phyloP scores from a whole-genome alignment of 1,140 invertebrate species.

The Sipha flava region DNA sequence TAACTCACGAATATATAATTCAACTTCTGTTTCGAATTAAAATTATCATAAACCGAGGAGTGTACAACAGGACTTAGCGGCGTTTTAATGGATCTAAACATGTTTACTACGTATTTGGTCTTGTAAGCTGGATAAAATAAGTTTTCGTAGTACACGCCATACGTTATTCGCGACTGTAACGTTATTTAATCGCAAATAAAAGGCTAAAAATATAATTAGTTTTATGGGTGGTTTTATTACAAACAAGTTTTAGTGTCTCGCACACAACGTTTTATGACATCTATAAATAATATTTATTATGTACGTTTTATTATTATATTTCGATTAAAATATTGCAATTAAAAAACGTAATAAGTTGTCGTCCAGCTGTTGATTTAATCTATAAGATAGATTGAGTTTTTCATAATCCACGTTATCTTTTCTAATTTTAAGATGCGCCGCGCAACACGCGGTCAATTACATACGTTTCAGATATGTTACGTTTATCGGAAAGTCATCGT shows the following conservation, averaged over 20 bases:
- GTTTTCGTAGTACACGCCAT: background rate
- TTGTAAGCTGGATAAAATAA: background rate
- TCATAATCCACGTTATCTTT: too few species aligned
- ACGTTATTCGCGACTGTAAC: background rate
- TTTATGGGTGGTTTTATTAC: background rate
- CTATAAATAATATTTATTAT: background rate
- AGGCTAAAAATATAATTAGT: background rate
- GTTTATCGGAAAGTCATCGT: too few species aligned
- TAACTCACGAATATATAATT: background rate
- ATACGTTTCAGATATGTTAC: too few species aligned
- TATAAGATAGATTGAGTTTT: too few species aligned
- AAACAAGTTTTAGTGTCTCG: background rate
- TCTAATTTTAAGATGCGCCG: too few species aligned
- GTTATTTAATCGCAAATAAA: background rate
- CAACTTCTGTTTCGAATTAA: background rate
- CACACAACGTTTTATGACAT: background rate
- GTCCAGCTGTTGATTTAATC: too few species aligned
- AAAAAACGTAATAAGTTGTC: too few species aligned
- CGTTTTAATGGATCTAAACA: background rate
- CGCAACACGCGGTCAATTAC: too few species aligned
- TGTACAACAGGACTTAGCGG: too few species aligned
- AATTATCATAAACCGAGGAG: background rate
- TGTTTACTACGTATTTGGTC: background rate
- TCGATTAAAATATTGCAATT: too few species aligned
- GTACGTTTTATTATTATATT: background rate